phyloP scores from a whole-genome alignment of 2,888 invertebrate genomes.

The Torymus auratus region DNA sequence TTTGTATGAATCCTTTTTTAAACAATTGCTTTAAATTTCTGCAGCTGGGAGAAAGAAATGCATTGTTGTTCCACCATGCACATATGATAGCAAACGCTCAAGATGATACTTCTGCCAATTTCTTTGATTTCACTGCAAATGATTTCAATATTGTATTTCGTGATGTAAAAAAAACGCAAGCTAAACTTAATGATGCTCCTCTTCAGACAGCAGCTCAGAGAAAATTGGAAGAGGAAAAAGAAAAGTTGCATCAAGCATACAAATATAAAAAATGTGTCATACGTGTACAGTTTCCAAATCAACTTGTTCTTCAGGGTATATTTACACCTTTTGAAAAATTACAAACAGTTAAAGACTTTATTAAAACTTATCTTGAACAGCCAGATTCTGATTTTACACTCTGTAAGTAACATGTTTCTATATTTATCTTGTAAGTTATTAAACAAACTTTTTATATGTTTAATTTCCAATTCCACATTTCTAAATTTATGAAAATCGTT shows the following conservation, averaged over 20 bases:
- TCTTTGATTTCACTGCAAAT: constrained; percentile 90
- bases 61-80: constrained; percentile 84
- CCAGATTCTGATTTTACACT: constrained; percentile 85
- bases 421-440: no score
- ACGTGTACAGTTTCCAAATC: constrained; percentile 91
- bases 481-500: no score
- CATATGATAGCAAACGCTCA: constrained; percentile 79
- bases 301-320: constrained; percentile 89
- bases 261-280: constrained; percentile 88
- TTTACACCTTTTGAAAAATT: constrained; percentile 89
- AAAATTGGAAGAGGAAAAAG: constrained; percentile 80
- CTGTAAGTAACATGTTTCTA: constrained; percentile 81
- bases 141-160: constrained; percentile 87
- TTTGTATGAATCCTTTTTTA: neutral
- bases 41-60: constrained; percentile 86
- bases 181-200: constrained; percentile 84
- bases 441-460: no score
- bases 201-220: constrained; percentile 83
- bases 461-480: no score
- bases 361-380: constrained; percentile 83
- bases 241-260: constrained; percentile 79
- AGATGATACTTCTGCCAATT: constrained; percentile 90
- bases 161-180: constrained; percentile 82
- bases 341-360: constrained; percentile 84
- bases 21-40: constrained; percentile 65